phyloP scores from a whole-genome alignment of 2,113 vertebrate genomes.

The Ovibos moschatus region DNA sequence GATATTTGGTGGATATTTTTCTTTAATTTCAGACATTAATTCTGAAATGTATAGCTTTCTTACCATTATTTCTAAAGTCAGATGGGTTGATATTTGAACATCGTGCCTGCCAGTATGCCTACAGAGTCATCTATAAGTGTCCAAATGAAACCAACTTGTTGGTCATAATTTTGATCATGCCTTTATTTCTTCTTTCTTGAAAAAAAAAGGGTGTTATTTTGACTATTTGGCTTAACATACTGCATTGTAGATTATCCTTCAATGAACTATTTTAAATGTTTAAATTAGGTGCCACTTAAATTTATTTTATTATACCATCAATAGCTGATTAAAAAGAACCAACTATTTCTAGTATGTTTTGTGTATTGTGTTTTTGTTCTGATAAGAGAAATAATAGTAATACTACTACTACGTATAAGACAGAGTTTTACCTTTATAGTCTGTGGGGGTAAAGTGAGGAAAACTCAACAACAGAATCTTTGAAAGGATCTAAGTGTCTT shows the following conservation, averaged over 20 bases:
- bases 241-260: constrained; percentile 70
- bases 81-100: constrained; percentile 26
- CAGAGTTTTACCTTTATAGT: neutral
- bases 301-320: constrained; percentile 72
- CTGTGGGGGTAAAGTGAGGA: neutral
- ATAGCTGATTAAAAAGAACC: constrained; percentile 69
- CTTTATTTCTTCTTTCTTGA: constrained; percentile 45
- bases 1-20: constrained; percentile 76
- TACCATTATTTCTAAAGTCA: constrained; percentile 40
- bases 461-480: neutral
- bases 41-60: constrained; percentile 31
- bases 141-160: constrained; percentile 13
- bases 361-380: constrained; percentile 64
- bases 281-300: constrained; percentile 77
- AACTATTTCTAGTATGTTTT: constrained; percentile 71
- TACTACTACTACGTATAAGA: neutral
- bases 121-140: neutral
- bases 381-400: neutral
- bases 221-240: constrained; percentile 45
- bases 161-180: constrained; percentile 50
- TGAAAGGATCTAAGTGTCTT: neutral
- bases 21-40: constrained; percentile 65
- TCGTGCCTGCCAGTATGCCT: constrained; percentile 48
- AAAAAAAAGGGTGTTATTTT: constrained; percentile 24
- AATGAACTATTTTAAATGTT: constrained; percentile 69